Conservation (phyloP, 2,113 vertebrate genomes). For the Corythornis madagascariensis region DNA sequence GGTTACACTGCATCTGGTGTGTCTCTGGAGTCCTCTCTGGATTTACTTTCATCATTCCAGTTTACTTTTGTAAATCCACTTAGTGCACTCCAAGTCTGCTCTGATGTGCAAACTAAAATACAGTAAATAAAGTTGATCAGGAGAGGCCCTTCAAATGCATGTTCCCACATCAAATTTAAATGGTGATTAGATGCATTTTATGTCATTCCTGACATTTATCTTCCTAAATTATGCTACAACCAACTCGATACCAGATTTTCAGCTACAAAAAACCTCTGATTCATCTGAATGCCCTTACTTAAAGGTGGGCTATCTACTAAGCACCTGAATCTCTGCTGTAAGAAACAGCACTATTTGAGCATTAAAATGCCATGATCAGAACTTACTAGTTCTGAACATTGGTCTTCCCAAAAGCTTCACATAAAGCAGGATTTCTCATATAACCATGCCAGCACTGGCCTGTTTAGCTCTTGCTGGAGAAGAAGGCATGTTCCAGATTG, state of each 20-base stretch:
- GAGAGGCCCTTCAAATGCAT: not conserved
- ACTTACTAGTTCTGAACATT: not conserved
- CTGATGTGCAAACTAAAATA: not conserved
- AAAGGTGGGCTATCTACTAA: not conserved
- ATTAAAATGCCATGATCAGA: not conserved
- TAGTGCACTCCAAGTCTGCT: not conserved
- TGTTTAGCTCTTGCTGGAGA: not conserved
- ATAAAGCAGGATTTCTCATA: not conserved
- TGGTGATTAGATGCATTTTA: not conserved
- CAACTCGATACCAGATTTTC: not conserved
- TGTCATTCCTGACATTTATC: not conserved
- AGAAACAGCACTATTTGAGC: not conserved
- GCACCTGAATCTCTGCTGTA: not conserved
- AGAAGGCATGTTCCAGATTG: not conserved
- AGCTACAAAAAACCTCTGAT: not conserved
- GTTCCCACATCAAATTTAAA: not conserved
- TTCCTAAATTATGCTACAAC: not conserved
- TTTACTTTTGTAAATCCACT: slow-evolving; percentile 44
- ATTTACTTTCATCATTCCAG: slow-evolving; percentile 17
- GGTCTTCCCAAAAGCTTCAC: not conserved
- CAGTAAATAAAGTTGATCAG: not conserved
- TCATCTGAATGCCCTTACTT: not conserved
- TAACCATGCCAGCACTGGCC: not conserved
- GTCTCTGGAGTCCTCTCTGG: not conserved
- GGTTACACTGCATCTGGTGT: not conserved